Evolutionary conservation across 1,140 invertebrate genomes (phyloP), one percentile per base, ranked within the genome.

Genomic region (Aphaenogaster floridana): DNA sequence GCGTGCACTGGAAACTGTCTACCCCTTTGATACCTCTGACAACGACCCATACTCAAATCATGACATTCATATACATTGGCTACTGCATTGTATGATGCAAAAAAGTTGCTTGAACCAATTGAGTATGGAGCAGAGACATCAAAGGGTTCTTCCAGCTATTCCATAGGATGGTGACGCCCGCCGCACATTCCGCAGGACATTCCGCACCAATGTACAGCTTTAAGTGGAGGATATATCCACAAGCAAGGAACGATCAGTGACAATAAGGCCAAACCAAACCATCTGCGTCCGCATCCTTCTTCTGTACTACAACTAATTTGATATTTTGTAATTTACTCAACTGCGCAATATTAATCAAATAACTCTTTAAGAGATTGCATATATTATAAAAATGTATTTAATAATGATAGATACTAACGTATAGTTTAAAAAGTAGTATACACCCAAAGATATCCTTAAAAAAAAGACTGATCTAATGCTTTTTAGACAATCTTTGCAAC

Each of bases 191-290:
- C 97, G 92, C 97, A 98, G 7, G 96, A 96, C 79, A 97, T 96
- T 64, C 98, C 98, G 90, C 98, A 98, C 95, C 96, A 96, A 95
- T 99, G 98, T 92, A 98, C 97, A 86, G 97, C 97, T 88, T 97
- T 97, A 34, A 99, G 96, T 57, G 98, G 98, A 91, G 98, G 97
- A 96, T 99, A 99, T 95, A 98, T 98, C 97, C 98, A 99, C 83
- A 99, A 96, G 95, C 99, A 99, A 81, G 98, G 99, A 92, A 99
- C 97, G 91, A 99, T 95, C 77, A 99, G 94, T 57, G 98, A 98
- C 57, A 99, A 96, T 80, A 99, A 95, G 17, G 98, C 97, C 90
- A 99, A 95, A 85, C 98, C 98, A 85, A 98, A 94, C 98, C 99
- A 99, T 71, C 96, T 95, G 86, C 96, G 93, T 50, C 96, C 95